These are phyloP conservation scores for Anabacerthia variegaticeps DNA, from an alignment of 2,797 vertebrate species.

Conservation along the genomic window DNA sequence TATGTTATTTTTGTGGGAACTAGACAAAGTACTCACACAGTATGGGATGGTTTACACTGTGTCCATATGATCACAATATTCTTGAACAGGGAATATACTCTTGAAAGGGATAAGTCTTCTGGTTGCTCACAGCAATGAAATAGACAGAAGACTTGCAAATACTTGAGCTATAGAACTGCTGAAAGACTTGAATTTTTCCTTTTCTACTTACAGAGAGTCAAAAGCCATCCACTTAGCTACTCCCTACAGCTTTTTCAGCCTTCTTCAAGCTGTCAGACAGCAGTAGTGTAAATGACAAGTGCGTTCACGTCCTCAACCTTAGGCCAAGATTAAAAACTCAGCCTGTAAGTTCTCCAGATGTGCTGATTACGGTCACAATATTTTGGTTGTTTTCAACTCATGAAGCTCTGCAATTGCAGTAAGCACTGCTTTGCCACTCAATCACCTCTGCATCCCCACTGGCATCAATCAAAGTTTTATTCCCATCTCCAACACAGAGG, in stretches of 20 bases:
- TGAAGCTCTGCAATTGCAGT: accelerated
- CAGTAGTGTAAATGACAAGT: neutral
- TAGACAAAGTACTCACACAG: neutral
- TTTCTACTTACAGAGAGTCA: neutral
- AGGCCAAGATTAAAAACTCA: neutral
- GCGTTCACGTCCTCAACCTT: neutral
- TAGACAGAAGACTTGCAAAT: neutral
- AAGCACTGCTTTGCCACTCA: accelerated
- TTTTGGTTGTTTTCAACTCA: neutral
- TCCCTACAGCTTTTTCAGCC: neutral
- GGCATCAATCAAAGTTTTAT: neutral
- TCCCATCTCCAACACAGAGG: neutral
- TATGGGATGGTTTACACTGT: neutral
- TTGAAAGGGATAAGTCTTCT: neutral
- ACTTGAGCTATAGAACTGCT: neutral
- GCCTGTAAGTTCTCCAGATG: neutral
- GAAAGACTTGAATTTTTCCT: neutral
- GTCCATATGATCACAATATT: neutral
- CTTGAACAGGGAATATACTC: neutral
- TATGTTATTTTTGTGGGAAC: neutral
- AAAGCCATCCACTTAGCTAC: neutral
- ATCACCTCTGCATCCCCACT: neutral
- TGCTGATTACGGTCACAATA: neutral
- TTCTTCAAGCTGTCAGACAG: neutral
- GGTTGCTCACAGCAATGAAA: neutral